These are phyloP conservation scores for Caenorhabditis sp. DNA, from an alignment of 2,888 invertebrate species.

Conservation along the genomic window DNA sequence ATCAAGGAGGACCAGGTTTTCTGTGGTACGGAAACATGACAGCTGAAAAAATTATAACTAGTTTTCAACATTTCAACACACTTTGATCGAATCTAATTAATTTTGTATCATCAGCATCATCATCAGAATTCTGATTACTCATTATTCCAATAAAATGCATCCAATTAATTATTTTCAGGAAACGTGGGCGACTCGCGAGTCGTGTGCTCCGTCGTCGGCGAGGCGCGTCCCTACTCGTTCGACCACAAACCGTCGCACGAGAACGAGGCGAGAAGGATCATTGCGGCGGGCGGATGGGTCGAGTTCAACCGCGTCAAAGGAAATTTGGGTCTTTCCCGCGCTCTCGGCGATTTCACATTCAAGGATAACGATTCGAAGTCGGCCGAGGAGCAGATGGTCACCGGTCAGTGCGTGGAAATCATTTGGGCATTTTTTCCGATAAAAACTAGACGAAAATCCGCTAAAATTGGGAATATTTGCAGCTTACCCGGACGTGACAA, in stretches of 20 bases:
- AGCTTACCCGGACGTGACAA: constrained; percentile 94
- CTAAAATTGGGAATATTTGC: no score
- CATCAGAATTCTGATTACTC: neutral
- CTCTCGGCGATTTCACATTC: constrained; percentile 96
- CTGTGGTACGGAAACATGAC: no score
- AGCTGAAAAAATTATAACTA: no score
- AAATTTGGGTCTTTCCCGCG: constrained; percentile 90
- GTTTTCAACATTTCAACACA: neutral
- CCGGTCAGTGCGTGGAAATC: constrained; percentile 83
- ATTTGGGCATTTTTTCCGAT: no score
- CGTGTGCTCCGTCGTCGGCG: constrained; percentile 89
- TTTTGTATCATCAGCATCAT: constrained; percentile 1
- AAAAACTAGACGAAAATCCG: no score
- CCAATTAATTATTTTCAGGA: constrained; percentile 82
- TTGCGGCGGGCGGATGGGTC: constrained; percentile 96
- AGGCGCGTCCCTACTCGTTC: constrained; percentile 86
- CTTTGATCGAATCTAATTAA: constrained; percentile 69
- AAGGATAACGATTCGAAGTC: constrained; percentile 90
- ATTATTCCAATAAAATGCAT: constrained; percentile 71
- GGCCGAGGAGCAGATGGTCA: constrained; percentile 95
- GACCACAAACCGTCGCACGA: constrained; percentile 87
- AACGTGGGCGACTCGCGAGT: constrained; percentile 98
- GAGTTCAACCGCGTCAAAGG: constrained; percentile 96
- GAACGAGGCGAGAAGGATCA: constrained; percentile 85
- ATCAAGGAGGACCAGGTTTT: constrained; percentile 88